A percentile compares a stretch with the other conserved stretches of the same genome.
These are phyloP conservation scores for Cephus nigrinus DNA, from an alignment of 2,888 invertebrate species.

Conservation along the genomic window DNA sequence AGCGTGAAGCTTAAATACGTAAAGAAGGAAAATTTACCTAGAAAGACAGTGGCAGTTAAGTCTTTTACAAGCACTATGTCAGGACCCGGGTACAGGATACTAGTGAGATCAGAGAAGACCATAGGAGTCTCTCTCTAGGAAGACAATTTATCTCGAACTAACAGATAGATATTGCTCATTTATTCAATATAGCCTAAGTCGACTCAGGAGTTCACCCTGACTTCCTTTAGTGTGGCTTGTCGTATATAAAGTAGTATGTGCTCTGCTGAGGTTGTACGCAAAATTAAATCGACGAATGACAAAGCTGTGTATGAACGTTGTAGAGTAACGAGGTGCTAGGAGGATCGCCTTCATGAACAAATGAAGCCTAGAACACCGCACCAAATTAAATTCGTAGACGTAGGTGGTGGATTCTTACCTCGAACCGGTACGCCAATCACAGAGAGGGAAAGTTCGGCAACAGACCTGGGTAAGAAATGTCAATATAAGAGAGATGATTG, in stretches of 20 bases:
- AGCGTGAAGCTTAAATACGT: not conserved
- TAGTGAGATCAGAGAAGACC: not conserved
- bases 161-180: not conserved
- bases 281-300: not conserved
- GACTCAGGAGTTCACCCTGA: not conserved
- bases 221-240: not conserved
- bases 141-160: not conserved
- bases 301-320: not conserved
- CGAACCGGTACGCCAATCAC: not conserved
- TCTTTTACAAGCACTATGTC: not conserved
- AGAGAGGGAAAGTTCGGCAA: constrained; percentile 9
- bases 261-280: not conserved
- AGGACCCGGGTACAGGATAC: not conserved
- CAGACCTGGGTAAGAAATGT: constrained; percentile 10
- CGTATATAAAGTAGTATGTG: not conserved
- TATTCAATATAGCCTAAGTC: not conserved
- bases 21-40: not conserved
- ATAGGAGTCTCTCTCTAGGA: not conserved
- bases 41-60: not conserved
- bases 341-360: not conserved
- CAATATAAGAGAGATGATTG: not conserved
- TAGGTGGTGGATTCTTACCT: constrained; percentile 12
- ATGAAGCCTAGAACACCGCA: constrained; percentile 11
- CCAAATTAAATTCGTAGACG: constrained; percentile 2
- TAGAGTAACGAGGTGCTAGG: not conserved